These are phyloP conservation scores for Tetrax tetrax DNA, from an alignment of 2,113 vertebrate genomes.

Conservation along the genomic window DNA sequence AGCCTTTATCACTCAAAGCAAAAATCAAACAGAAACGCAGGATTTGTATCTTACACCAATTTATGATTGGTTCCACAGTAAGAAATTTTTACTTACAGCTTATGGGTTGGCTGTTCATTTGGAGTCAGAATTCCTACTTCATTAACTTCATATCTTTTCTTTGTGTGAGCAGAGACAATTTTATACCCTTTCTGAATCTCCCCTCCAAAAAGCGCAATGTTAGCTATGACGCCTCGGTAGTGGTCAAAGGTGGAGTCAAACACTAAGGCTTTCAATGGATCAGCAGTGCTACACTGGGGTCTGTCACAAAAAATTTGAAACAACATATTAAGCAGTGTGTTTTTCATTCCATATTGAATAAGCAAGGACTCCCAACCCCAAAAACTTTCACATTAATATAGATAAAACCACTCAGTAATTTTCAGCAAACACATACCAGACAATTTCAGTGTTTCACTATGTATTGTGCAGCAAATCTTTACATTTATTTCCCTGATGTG, in stretches of 20 bases:
- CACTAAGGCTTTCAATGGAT: conserved; percentile 89
- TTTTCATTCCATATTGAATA: not conserved
- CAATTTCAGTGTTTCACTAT: not conserved
- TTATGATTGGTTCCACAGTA: not conserved
- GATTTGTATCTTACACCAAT: not conserved
- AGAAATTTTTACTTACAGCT: conserved; percentile 76
- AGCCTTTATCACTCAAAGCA: not conserved
- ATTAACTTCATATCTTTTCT: conserved; percentile 90
- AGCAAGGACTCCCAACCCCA: not conserved
- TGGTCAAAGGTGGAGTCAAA: conserved; percentile 96
- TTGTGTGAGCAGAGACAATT: conserved; percentile 84
- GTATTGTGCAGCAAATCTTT: not conserved
- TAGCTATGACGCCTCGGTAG: conserved; percentile 92
- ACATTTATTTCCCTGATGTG: not conserved
- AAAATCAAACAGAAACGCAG: not conserved
- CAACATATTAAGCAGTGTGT: not conserved
- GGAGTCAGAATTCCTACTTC: conserved; percentile 92
- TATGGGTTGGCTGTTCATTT: conserved; percentile 82
- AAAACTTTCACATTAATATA: not conserved
- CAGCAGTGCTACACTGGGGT: conserved; percentile 73
- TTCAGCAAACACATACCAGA: not conserved
- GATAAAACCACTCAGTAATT: not conserved
- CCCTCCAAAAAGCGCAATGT: conserved; percentile 88
- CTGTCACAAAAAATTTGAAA: conserved; percentile 60
- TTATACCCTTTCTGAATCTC: conserved; percentile 86